phyloP scores from a whole-genome alignment of 2,113 vertebrate genomes.

The Apus apus region DNA sequence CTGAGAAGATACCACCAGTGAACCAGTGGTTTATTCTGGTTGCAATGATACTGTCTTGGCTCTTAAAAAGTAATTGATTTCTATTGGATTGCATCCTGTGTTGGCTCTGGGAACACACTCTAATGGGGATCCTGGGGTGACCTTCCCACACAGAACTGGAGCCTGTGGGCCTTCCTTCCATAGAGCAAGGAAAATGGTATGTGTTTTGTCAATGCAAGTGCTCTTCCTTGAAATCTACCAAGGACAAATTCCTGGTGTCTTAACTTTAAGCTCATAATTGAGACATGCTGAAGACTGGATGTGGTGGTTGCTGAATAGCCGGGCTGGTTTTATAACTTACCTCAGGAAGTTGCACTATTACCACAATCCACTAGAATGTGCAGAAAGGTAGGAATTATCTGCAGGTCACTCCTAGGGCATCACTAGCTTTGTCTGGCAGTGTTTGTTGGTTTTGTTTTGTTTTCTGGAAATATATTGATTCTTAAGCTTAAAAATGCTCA shows the following conservation, averaged over 20 bases:
- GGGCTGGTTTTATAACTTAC: not conserved
- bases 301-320: not conserved
- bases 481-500: not conserved
- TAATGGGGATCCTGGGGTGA: not conserved
- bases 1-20: not conserved
- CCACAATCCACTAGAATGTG: not conserved
- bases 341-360: not conserved
- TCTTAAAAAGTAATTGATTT: not conserved
- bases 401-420: not conserved
- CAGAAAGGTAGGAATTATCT: not conserved
- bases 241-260: not conserved
- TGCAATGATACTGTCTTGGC: not conserved
- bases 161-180: not conserved
- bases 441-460: not conserved
- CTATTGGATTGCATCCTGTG: not conserved
- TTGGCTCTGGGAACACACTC: not conserved
- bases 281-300: not conserved
- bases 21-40: not conserved
- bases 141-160: not conserved
- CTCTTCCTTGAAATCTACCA: not conserved
- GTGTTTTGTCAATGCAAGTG: not conserved
- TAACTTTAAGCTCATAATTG: not conserved
- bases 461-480: not conserved
- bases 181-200: not conserved
- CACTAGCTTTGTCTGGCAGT: not conserved